Base-by-base conservation (phyloP, 2,888 invertebrate species). In the Allygus modestus region DNA sequence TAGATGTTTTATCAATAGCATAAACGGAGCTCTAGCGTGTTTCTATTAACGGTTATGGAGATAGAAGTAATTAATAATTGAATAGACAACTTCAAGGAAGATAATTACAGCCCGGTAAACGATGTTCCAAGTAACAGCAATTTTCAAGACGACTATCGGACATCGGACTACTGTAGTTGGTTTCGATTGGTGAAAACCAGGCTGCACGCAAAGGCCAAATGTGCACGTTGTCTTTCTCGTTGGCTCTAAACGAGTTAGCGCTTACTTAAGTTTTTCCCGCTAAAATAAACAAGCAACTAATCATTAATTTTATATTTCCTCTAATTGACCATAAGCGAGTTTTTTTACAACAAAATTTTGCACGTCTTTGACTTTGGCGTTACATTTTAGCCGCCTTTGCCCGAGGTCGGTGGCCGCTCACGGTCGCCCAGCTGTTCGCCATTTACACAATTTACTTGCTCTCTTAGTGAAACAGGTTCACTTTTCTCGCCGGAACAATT, bases 361-460 rank as follows among this genome's bases (percentile, higher is more conserved):
- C 65, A 28, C 65, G 65, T 28, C 65, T 28, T 65, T 65, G 65
- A 65, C 65, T 17, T 65, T 28, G 65, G 65, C 15, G 2, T 31
- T 28, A 65, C 65, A 28, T 65, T 31, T 20, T 31, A 9, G 31
- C 28, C 31, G 58, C 12, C 5, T 58, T 58, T 58, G 58, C 5
- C 15, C 65, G 65, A 65, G 65, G 65, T 65, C 65, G 31, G 11
- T 31, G 28, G 12, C 31, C 65, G 31, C 20, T 15, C 65, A 65
- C 28, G 65, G 65, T 17, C 65, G 65, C 28, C 65, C 28, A 15
- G 28, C 31, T 65, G 65, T 65, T 31, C 20, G 28, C 65, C 5
- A 65, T 65, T 37, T 65, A 17, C n/a, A 15, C 4, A 15, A 65
- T 65, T 65, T 28, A 65, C 20, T 23, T 9, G 5, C 26, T 37